These are phyloP conservation scores for Accipiter virgatus DNA, from an alignment of 2,113 vertebrate species.

Conservation along the genomic window DNA sequence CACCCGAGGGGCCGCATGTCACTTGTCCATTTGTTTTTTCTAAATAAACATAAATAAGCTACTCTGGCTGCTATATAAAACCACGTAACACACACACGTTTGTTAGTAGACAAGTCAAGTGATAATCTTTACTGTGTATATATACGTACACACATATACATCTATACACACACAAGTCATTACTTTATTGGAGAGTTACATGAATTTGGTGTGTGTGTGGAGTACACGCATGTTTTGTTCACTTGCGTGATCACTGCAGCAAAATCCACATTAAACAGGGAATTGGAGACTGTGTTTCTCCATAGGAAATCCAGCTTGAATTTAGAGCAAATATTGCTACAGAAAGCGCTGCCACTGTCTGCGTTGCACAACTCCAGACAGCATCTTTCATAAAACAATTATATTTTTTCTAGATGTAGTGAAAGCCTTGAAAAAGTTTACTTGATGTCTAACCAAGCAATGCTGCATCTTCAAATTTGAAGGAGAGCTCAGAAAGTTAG, in stretches of 20 bases:
- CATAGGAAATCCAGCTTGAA: neutral
- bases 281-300: neutral
- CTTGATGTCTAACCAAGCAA: slow-evolving; percentile 76
- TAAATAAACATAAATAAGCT: neutral
- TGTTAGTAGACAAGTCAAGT: neutral
- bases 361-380: neutral
- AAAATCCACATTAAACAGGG: neutral
- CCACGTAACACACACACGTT: neutral
- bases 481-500: slow-evolving; percentile 80
- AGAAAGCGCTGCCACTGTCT: neutral
- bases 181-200: neutral
- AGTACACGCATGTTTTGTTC: neutral
- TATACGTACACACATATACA: fast-evolving
- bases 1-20: neutral
- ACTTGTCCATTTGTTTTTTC: neutral
- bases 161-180: too few relatives aligned
- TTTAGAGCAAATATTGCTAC: neutral
- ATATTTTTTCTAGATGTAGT: slow-evolving; percentile 47
- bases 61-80: neutral
- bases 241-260: neutral
- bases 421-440: slow-evolving; percentile 78
- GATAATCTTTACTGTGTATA: neutral
- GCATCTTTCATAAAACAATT: slow-evolving; percentile 52
- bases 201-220: neutral
- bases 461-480: slow-evolving; percentile 73